Evolutionary conservation across 2,888 invertebrate genomes (phyloP).

Genomic region (Rhaphigaster nebulosa): DNA sequence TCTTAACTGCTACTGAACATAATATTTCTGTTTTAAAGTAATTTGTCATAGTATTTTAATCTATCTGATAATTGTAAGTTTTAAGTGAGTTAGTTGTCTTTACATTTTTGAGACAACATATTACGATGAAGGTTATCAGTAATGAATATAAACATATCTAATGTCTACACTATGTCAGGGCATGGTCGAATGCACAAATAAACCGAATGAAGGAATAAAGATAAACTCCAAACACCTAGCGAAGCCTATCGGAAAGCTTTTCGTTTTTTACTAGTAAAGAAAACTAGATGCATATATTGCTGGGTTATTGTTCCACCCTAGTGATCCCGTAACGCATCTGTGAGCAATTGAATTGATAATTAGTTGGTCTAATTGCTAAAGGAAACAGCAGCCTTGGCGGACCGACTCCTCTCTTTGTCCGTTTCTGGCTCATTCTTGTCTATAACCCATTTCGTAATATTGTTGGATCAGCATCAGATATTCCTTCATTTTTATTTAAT

Average conservation of each 20-base stretch:
- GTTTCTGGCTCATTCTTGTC: neutral
- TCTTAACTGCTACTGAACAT: too few relatives aligned
- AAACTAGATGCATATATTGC: slow-evolving; percentile 32
- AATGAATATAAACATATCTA: too few relatives aligned
- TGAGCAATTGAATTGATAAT: slow-evolving; percentile 66
- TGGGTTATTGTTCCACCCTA: slow-evolving; percentile 62
- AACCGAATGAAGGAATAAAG: too few relatives aligned
- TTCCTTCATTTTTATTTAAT: neutral
- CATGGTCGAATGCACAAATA: too few relatives aligned
- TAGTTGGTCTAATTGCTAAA: slow-evolving; percentile 65
- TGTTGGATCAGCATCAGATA: neutral
- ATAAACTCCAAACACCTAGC: neutral
- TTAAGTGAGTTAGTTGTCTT: too few relatives aligned
- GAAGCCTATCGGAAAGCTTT: neutral
- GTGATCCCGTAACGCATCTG: slow-evolving; percentile 64
- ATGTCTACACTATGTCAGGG: too few relatives aligned
- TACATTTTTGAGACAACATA: too few relatives aligned
- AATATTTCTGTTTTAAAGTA: too few relatives aligned
- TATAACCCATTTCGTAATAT: neutral
- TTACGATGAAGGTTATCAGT: too few relatives aligned
- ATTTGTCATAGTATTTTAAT: too few relatives aligned
- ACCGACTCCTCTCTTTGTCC: slow-evolving; percentile 10
- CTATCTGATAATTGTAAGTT: too few relatives aligned
- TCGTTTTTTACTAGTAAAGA: slow-evolving; percentile 5
- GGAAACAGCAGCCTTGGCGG: slow-evolving; percentile 65